A percentile compares a stretch with the other conserved stretches of the same genome.
Conservation (phyloP, 1,140 invertebrate species). For the Ruditapes philippinarum region DNA sequence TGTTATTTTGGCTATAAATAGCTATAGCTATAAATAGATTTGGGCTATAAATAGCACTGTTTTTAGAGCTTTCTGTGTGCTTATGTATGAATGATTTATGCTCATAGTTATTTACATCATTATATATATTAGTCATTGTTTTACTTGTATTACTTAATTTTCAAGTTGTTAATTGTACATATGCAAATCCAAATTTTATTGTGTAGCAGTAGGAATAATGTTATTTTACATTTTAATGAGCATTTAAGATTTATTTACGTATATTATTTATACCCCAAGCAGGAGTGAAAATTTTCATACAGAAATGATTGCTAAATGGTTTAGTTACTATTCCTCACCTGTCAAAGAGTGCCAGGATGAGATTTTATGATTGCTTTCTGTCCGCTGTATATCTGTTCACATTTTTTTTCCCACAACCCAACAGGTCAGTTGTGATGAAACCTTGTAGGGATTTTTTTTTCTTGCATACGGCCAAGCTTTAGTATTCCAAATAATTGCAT, state of each 20-base stretch:
- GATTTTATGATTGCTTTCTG: no score
- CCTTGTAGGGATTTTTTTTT: no score
- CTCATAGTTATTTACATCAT: not conserved
- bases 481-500: no score
- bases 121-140: not conserved
- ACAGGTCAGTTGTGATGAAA: no score
- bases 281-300: not conserved
- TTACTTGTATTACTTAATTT: not conserved
- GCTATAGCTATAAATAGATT: not conserved
- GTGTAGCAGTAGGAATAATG: slow-evolving; percentile 18
- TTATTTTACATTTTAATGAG: slow-evolving; percentile 41
- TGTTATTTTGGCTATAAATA: not conserved
- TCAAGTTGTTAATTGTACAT: slow-evolving; percentile 41
- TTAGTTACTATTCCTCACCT: no score
- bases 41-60: not conserved
- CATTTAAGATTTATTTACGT: slow-evolving; percentile 45
- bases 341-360: no score
- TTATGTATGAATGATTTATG: not conserved
- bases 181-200: slow-evolving; percentile 57
- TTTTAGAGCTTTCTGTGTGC: not conserved
- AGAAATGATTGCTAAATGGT: not conserved
- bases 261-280: slow-evolving; percentile 20
- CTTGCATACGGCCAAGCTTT: no score
- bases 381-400: no score
- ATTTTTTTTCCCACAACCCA: no score